Evolutionary conservation across 2,113 vertebrate genomes (phyloP).

Genomic region (Piprites chloris): DNA sequence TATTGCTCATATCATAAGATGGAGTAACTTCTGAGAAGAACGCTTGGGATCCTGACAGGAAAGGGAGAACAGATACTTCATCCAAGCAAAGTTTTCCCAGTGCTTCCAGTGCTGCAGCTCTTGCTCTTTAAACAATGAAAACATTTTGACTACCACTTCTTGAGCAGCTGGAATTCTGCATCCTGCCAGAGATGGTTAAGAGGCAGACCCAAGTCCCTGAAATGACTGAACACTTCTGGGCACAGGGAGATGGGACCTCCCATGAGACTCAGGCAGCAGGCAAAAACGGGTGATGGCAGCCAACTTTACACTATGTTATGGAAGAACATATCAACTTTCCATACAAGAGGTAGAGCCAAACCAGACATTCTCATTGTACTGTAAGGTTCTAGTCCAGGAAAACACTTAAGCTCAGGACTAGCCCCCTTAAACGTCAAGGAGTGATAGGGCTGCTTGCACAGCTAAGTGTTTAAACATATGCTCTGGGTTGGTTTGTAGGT

Average conservation of each 20-base stretch:
- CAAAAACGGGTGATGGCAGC: neutral
- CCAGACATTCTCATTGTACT: neutral
- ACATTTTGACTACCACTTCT: neutral
- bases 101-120: neutral
- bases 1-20: neutral
- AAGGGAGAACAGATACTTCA: neutral
- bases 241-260: neutral
- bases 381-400: neutral
- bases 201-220: fast-evolving
- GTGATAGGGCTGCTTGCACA: neutral
- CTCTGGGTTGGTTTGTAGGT: neutral
- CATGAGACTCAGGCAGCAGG: fast-evolving
- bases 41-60: neutral
- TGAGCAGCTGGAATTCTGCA: neutral
- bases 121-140: neutral
- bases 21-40: neutral
- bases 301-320: neutral
- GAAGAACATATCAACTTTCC: neutral
- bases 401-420: neutral
- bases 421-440: neutral
- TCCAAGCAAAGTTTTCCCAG: neutral
- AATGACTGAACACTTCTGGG: neutral
- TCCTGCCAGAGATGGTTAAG: neutral
- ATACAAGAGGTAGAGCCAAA: neutral
- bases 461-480: neutral